Conservation (phyloP, 2,113 vertebrate genomes). For the Nycticryphes semicollaris region DNA sequence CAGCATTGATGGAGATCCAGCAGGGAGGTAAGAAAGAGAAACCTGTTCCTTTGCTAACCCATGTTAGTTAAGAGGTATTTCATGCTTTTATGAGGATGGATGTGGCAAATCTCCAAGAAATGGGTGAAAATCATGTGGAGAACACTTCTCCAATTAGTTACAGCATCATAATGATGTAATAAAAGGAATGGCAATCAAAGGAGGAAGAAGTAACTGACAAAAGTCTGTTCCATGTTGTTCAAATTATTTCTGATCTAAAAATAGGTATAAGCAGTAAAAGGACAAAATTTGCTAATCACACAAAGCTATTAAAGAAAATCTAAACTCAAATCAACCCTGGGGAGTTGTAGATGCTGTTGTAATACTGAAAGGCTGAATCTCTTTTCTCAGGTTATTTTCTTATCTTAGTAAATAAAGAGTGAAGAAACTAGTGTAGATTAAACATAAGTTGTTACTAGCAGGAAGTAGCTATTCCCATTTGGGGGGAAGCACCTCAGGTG, state of each 20-base stretch:
- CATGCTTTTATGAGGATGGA: background rate
- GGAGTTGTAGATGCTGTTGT: background rate
- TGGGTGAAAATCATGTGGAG: background rate
- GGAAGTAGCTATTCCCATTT: background rate
- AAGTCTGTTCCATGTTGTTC: background rate
- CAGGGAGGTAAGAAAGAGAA: background rate
- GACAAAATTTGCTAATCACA: background rate
- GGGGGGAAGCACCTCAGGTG: background rate
- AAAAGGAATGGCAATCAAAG: background rate
- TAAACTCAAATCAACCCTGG: background rate
- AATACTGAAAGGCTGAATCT: background rate
- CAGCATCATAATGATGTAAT: background rate
- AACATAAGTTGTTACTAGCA: background rate
- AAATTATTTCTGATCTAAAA: background rate
- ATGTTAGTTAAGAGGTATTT: background rate
- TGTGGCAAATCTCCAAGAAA: background rate
- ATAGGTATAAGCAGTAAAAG: background rate
- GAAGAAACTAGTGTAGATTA: background rate
- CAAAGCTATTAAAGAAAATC: background rate
- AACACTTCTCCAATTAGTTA: background rate
- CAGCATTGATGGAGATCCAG: background rate
- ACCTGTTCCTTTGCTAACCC: background rate
- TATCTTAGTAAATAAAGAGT: background rate
- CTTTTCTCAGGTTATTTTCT: background rate
- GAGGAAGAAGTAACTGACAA: background rate